A percentile compares a stretch with the other conserved stretches of the same genome.
Conservation (phyloP, 2,113 vertebrate genomes). For the Catharus bicknelli region DNA sequence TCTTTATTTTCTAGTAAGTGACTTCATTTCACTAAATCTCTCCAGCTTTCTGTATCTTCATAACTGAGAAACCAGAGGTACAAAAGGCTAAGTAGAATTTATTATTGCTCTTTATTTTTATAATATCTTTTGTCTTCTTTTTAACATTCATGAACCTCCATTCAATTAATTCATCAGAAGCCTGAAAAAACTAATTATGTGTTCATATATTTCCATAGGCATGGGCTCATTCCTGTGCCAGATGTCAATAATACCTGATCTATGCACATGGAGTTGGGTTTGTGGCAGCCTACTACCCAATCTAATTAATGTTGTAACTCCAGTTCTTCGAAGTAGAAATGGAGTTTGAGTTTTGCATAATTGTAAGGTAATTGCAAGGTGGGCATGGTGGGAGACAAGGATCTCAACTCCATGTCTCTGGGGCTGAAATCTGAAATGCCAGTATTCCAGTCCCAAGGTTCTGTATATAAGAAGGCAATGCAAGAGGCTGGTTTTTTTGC, state of each 20-base stretch:
- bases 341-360: background rate
- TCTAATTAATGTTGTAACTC: background rate
- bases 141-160: constrained; percentile 30
- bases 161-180: constrained; percentile 36
- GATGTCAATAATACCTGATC: background rate
- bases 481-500: background rate
- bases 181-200: constrained; percentile 8
- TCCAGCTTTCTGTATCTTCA: background rate
- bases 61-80: constrained; percentile 1
- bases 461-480: rapidly evolving
- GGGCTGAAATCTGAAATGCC: background rate
- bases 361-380: background rate
- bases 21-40: constrained; percentile 48
- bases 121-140: constrained; percentile 14
- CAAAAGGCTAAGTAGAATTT: constrained; percentile 38
- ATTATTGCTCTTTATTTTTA: constrained; percentile 7
- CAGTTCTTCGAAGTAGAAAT: background rate
- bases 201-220: background rate
- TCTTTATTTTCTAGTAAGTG: constrained; percentile 19
- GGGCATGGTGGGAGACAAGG: background rate
- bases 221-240: background rate
- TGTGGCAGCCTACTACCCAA: background rate
- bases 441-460: background rate
- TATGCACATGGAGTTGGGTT: background rate
- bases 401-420: background rate